Evolutionary conservation across 1,140 invertebrate species (phyloP), one percentile per base, ranked within the genome.

Genomic region (Drosophila pseudoananassae): DNA sequence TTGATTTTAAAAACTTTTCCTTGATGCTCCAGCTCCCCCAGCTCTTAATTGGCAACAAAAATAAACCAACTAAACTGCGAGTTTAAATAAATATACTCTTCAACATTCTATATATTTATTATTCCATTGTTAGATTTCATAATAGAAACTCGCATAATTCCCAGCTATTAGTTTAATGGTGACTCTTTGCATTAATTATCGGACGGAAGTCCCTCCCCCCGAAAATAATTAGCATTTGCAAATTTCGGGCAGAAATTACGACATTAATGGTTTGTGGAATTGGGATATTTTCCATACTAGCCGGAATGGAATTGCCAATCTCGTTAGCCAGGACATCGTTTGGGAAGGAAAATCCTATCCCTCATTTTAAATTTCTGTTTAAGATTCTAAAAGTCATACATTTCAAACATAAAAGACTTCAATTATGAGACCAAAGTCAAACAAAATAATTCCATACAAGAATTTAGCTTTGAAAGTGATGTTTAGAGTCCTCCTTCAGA

Each of bases 81-180:
- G 27, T 29, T 7, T 6, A 29, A 29, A 29, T 8, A 29, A 29
- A 7, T 29, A 29, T 7, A 6, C 27, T 29, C 27, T 8, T 7
- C 6, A 29, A 29, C 27, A 29, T 7, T 7, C 8, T 29, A 29
- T 29, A 29, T 29, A 29, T 29, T 20, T 20, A 20, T 20, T 20
- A 20, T 36, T 36, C 33, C 1, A n/a, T 36, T 36, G 33, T 36
- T 12, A 36, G 12, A 36, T 36, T 10, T 3, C 10, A 12, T 36
- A n/a, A 36, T 12, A 8, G n/a, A 46, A 46, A 36, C n/a, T 33
- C 9, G 10, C 23, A 61, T 63, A 40, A 40, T 49, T 63, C 31
- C 29, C 25, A 51, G 31, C 45, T 64, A 63, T 66, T 63, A 66
- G 58, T 66, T 64, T 40, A 63, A 61, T 63, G 58, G 63, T 31